Evolutionary conservation across 2,797 vertebrate genomes (phyloP), one percentile per base, ranked within the genome.

Genomic region (Syngnathus acus): DNA sequence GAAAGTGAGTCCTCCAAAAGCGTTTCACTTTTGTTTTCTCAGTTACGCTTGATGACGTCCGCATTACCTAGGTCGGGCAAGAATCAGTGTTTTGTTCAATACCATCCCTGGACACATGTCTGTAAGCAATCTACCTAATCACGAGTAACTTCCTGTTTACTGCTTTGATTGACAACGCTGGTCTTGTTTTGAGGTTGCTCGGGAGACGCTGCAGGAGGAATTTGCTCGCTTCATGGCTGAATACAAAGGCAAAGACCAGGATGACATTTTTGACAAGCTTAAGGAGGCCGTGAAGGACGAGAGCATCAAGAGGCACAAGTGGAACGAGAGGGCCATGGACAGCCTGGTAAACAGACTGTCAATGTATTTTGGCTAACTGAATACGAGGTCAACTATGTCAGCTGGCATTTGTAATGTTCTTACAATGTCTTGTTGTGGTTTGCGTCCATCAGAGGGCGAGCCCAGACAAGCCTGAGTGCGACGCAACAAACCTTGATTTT

Each of bases 161-260:
- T 37, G 14, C 6, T 58, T 58, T 58, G 53, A 26, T 26, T 11
- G 32, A 58, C 16, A 26, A 58, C 5, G 2, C 32, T 17, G 55
- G 32, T 38, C 55, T 58, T 58, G 26, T 58, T 23, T 17, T 74
- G 75, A 99, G 97, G 94, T 99, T 77, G 97, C 97, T 62, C 99
- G 97, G 97, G 96, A 97, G 84, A 98, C 95, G 0, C 90, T 98
- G 72, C 96, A 99, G 86, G 94, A 97, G 74, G 95, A 99, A 86
- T 99, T 99, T 88, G 92, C 95, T 7, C 95, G 93, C 70, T 99
- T 99, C 83, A 99, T 99, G 94, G 94, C 95, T 5, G 97, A 97
- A 84, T 94, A 93, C 76, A 97, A 93, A 87, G 95, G 94, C 70
- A 97, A 97, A 87, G 95, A 98, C 59, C 95, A 98, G 9, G 97